Percentiles rank a stretch among this genome's conserved stretches.
Evolutionary conservation across 2,113 vertebrate species (phyloP).

Genomic region (Phaethornis superciliosus): DNA sequence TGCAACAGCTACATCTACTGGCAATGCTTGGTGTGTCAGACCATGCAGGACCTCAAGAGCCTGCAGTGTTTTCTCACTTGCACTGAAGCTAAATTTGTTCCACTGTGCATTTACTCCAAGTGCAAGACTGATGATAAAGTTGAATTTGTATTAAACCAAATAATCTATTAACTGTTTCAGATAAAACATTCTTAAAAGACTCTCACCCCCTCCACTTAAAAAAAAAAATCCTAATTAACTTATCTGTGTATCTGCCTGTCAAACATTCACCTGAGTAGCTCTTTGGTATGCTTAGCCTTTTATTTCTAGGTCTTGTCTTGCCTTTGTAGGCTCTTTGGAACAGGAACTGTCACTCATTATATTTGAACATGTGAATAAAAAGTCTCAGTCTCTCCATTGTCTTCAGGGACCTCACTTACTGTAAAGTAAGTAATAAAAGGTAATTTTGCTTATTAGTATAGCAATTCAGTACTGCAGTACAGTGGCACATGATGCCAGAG

Average conservation of each 20-base stretch:
- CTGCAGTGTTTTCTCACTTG: neutral
- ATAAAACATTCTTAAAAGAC: neutral
- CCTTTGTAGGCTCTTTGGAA: neutral
- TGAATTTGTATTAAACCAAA: neutral
- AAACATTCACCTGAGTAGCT: neutral
- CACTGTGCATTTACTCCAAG: neutral
- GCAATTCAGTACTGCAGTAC: neutral
- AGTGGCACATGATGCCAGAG: neutral
- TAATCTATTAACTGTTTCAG: neutral
- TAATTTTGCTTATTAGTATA: neutral
- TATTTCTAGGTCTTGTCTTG: neutral
- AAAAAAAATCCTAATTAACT: neutral
- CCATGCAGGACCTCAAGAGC: neutral
- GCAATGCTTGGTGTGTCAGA: neutral
- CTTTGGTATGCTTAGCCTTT: neutral
- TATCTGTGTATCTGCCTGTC: neutral
- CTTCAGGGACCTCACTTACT: neutral
- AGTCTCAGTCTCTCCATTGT: neutral
- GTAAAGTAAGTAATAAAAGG: neutral
- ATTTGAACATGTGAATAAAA: neutral
- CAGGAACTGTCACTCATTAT: neutral
- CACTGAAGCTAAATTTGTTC: neutral
- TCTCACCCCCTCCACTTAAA: neutral
- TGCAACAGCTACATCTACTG: conserved; percentile 73
- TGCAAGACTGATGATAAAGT: neutral